Evolutionary conservation across 2,113 vertebrate species (phyloP), one percentile per base, ranked within the genome.

Genomic region (Alectura lathami): DNA sequence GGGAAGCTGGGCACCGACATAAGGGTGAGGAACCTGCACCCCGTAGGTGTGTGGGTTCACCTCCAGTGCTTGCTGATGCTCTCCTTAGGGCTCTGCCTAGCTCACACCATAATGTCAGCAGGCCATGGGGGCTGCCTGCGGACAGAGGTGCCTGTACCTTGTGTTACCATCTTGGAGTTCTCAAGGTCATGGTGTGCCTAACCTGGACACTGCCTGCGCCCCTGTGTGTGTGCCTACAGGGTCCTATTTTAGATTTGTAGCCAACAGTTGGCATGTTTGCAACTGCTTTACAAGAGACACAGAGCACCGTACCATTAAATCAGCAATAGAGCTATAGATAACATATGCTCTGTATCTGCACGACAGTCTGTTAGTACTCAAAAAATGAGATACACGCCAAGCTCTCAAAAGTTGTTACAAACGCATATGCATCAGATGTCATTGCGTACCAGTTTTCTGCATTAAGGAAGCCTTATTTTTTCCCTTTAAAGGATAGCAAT

Each of bases 101-200:
- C 42, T 72, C 38, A 29, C 27, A 1, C 30, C 73, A n/a, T 29
- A 9, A 32, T 80, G 56, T 2, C 27, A 45, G 64, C 74, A 76
- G 63, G 47, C 8, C 22, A 3, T 5, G 40, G 38, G 59, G 59
- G 67, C 34, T 88, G 84, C 13, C 45, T 10, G 0, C 23, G 63
- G 27, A 8, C 3, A 17, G 36, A 45, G 21, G 67, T 63, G 42
- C 21, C 38, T 56, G 34, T 59, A 38, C 9, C 0, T 40, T 32
- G 0, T 4, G 5, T 48, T 32, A 18, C 54, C 0, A 1, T 17
- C 0, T 0, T 59, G 68, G 18, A 9, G 59, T 75, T 72, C 85
- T 68, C 48, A 54, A 29, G 53, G 27, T 7, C 13, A 9, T 0
- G 18, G 45, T 11, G 1, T 67, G 30, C 17, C 40, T 73, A 3